phyloP scores from a whole-genome alignment of 2,888 invertebrate species.

The Trachelus stipa region DNA sequence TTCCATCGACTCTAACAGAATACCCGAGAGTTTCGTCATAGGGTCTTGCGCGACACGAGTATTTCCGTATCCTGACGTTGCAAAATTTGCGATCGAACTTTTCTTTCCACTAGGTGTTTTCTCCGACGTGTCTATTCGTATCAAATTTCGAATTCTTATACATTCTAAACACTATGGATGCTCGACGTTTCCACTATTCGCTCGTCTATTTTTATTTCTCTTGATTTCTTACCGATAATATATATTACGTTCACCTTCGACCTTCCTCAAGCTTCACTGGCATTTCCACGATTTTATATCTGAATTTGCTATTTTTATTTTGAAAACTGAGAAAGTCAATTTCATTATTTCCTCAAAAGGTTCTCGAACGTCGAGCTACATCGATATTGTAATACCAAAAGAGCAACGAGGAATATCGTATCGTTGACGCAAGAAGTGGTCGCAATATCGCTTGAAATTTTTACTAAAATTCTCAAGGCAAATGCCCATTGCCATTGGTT shows the following conservation, averaged over 20 bases:
- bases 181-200: neutral
- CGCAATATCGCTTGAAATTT: neutral
- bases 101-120: neutral
- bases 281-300: neutral
- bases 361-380: neutral
- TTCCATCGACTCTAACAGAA: neutral
- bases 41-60: neutral
- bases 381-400: neutral
- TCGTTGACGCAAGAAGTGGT: neutral
- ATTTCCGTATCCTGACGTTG: neutral
- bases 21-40: neutral
- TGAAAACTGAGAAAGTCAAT: neutral
- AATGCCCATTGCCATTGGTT: neutral
- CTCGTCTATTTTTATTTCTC: neutral
- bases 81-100: neutral
- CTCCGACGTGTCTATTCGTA: neutral
- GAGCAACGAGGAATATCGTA: neutral
- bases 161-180: neutral
- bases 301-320: neutral
- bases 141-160: neutral
- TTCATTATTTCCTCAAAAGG: neutral
- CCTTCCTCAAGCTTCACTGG: too few species aligned
- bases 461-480: neutral
- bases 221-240: neutral
- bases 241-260: neutral